phyloP scores from a whole-genome alignment of 2,888 invertebrate genomes.

The Melinaea menophilus region DNA sequence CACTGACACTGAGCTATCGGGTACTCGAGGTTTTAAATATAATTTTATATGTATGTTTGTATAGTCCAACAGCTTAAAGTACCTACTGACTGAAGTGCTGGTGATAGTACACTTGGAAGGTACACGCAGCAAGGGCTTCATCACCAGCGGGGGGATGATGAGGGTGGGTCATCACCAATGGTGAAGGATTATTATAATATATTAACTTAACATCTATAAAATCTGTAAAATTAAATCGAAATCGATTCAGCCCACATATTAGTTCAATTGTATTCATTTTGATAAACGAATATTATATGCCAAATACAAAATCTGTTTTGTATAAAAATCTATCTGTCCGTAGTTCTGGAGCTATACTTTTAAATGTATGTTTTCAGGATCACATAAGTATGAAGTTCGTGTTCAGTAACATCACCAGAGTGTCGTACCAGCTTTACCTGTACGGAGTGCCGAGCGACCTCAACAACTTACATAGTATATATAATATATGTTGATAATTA shows the following conservation, averaged over 20 bases:
- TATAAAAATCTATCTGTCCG: too few species aligned
- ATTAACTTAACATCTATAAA: too few species aligned
- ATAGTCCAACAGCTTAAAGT: conserved; percentile 29
- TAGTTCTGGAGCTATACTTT: not conserved
- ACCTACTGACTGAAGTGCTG: conserved; percentile 49
- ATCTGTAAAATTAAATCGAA: too few species aligned
- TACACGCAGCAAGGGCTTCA: conserved; percentile 42
- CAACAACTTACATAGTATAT: not conserved
- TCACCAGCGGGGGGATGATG: conserved; percentile 51
- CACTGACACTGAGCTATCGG: too few species aligned
- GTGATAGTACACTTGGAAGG: conserved; percentile 52
- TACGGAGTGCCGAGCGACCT: conserved; percentile 39
- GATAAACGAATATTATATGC: too few species aligned
- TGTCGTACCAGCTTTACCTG: conserved; percentile 58
- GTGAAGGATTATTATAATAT: not conserved
- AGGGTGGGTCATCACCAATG: conserved; percentile 37
- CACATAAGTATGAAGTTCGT: conserved; percentile 48
- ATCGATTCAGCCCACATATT: too few species aligned
- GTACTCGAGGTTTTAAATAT: not conserved
- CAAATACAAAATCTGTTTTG: too few species aligned
- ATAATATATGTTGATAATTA: conserved; percentile 22
- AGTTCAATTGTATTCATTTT: too few species aligned
- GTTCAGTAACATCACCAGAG: conserved; percentile 39
- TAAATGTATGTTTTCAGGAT: conserved; percentile 42
- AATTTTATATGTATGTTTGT: not conserved